Evolutionary conservation across 35 echinoderm and acorn worm species (phyloP).

Genomic region (Lytechinus variegatus): DNA sequence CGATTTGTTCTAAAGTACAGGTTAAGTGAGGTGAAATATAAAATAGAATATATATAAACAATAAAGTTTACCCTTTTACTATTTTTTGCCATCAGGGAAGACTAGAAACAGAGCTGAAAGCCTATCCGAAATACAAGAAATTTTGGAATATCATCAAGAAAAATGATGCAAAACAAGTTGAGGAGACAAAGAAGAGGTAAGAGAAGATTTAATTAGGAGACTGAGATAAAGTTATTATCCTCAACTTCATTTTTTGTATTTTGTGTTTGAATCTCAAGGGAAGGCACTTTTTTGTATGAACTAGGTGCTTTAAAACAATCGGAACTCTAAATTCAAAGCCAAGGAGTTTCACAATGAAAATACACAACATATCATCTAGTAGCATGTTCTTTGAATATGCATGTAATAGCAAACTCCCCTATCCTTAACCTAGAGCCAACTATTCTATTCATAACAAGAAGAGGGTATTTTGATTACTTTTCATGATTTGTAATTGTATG

Average conservation of each 20-base stretch:
- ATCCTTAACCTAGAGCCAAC: too few species aligned
- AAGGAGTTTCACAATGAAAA: too few species aligned
- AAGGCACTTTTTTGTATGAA: too few species aligned
- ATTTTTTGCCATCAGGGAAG: slow-evolving; percentile 55
- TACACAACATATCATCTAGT: too few species aligned
- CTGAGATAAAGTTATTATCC: neutral
- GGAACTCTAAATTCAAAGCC: too few species aligned
- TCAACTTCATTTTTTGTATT: too few species aligned
- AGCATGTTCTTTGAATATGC: neutral
- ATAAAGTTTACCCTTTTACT: neutral
- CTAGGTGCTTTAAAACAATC: too few species aligned
- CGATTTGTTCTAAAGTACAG: too few species aligned
- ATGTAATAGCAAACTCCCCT: neutral
- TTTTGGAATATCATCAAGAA: slow-evolving; percentile 99
- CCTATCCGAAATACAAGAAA: slow-evolving; percentile 86
- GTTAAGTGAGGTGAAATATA: too few species aligned
- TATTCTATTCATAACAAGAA: too few species aligned
- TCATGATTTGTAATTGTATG: neutral
- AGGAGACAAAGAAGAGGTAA: slow-evolving; percentile 77
- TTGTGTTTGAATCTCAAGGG: too few species aligned
- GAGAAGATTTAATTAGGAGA: neutral
- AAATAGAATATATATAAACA: too few species aligned
- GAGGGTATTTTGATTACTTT: neutral
- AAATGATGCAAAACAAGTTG: slow-evolving; percentile 89
- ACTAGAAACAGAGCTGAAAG: slow-evolving; percentile 81